Evolutionary conservation across 2,113 vertebrate species (phyloP).

Genomic region (Cochlearius cochlearius): DNA sequence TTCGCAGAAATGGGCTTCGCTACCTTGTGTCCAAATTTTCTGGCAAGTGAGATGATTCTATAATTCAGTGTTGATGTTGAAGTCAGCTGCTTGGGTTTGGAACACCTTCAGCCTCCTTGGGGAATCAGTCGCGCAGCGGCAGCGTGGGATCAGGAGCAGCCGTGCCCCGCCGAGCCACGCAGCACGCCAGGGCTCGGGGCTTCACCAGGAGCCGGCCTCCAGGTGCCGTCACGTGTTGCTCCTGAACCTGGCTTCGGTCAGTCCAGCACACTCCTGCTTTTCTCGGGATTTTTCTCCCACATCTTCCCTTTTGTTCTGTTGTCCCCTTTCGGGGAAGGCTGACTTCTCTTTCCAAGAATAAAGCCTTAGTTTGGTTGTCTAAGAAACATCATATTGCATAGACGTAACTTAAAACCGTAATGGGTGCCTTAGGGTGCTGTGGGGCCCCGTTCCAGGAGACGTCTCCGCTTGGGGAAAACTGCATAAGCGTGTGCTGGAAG

Average conservation of each 20-base stretch:
- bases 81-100: background rate
- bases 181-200: rapidly evolving
- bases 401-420: background rate
- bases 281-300: background rate
- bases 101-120: background rate
- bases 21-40: background rate
- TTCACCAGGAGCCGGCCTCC: background rate
- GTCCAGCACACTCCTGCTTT: background rate
- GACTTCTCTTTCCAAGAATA: background rate
- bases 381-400: background rate
- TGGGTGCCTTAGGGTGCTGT: background rate
- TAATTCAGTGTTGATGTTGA: background rate
- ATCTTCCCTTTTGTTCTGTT: background rate
- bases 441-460: background rate
- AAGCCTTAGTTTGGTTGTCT: background rate
- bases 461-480: background rate
- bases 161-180: rapidly evolving
- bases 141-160: background rate
- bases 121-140: background rate
- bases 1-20: background rate
- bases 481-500: background rate
- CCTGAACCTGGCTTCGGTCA: background rate
- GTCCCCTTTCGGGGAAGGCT: background rate
- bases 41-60: background rate
- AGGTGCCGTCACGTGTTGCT: rapidly evolving